Base-by-base conservation (phyloP, 2,888 invertebrate species). In the Pseudanteris insignis region DNA sequence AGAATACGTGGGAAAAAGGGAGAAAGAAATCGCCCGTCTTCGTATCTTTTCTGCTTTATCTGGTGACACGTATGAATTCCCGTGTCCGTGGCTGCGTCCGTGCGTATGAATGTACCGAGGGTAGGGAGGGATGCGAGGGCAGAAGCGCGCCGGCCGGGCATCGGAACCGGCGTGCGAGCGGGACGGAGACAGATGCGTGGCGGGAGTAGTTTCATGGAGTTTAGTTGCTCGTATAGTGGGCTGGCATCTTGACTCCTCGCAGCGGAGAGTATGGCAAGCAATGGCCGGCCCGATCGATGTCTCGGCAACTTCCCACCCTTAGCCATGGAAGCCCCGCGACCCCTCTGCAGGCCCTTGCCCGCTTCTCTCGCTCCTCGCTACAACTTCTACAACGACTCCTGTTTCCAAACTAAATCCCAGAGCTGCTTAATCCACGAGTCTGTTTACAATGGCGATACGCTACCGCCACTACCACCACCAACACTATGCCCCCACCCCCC, bases 241-340 rank as follows among this genome's bases (percentile, higher is more conserved):
- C 77, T 77, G 78, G 78, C 77, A 78, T 78, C 78, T 79, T 79
- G 79, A 79, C 79, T 79, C 74, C 73, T 77, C 77, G 77, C 71
- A 71, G 71, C 69, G 2, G 71, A n/a, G 72, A 76, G 74, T 73
- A 75, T 72, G 72, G 75, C 74, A 77, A 78, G 78, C 79, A 77
- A 78, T 78, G 78, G 79, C 78, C 78, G 78, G 75, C 74, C 73
- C 78, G 78, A 78, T 79, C 78, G 78, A 80, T 79, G 78, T 78
- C 77, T 77, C 77, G 73, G 74, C 78, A 75, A 76, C 76, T 76
- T 78, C 76, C 78, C 76, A 72, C 74, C 74, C 77, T 73, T 66
- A 51, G 53, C 53, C 54, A 67, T 55, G 36, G 8, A 21, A 24
- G 54, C 12, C 46, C 28, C 37, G 43, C 58, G 38, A 29, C 34